Evolutionary conservation across 2,888 invertebrate genomes (phyloP).

Genomic region (Amiota mariae): DNA sequence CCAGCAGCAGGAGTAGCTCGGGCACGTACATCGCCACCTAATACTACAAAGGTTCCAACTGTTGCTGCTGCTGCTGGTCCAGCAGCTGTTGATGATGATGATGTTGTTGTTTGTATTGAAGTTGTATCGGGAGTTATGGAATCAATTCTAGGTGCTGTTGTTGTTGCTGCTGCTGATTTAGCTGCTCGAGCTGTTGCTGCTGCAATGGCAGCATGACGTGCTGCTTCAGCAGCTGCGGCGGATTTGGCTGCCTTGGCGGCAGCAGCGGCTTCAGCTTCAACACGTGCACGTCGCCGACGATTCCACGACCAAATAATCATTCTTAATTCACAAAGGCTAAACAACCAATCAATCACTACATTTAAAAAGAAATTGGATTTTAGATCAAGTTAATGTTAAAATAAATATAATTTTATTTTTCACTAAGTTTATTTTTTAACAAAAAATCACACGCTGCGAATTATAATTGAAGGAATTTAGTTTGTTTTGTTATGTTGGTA

Average conservation of each 20-base stretch:
- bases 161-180: slow-evolving; percentile 15
- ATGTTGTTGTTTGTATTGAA: not conserved
- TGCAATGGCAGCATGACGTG: slow-evolving; percentile 10
- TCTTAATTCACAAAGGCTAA: no score
- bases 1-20: slow-evolving; percentile 1
- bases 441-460: no score
- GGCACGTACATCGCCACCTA: not conserved
- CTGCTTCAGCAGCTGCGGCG: slow-evolving; percentile 21
- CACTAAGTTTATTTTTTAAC: no score
- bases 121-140: not conserved
- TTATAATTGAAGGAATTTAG: no score
- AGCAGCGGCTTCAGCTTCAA: slow-evolving; percentile 24
- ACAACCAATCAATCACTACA: no score
- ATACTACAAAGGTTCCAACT: not conserved
- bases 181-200: slow-evolving; percentile 22
- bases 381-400: no score
- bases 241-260: slow-evolving; percentile 23
- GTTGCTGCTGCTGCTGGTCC: not conserved
- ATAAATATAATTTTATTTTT: no score
- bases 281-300: slow-evolving; percentile 27
- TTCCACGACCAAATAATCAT: slow-evolving; percentile 29
- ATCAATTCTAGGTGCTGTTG: not conserved
- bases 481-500: no score
- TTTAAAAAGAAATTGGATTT: no score
- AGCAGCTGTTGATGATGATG: not conserved